Evolutionary conservation across 2,888 invertebrate genomes (phyloP).

Genomic region (Drosophila imparisetae): DNA sequence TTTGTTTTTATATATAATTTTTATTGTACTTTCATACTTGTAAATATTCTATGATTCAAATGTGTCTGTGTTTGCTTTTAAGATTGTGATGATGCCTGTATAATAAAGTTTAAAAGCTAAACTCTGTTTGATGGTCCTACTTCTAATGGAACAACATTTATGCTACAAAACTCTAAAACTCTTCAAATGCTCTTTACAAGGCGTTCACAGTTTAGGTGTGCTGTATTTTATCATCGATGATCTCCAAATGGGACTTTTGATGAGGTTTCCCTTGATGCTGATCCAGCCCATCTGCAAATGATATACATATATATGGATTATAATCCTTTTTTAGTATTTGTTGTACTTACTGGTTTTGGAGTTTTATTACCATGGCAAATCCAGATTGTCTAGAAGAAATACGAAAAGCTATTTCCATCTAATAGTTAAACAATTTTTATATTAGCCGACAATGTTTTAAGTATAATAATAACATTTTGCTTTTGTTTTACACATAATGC

Average conservation of each 20-base stretch:
- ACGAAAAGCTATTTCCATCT: slow-evolving; percentile 6
- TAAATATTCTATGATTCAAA: slow-evolving; percentile 42
- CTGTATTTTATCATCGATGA: slow-evolving; percentile 6
- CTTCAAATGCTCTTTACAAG: slow-evolving; percentile 58
- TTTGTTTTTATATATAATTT: slow-evolving; percentile 6
- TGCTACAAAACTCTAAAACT: slow-evolving; percentile 31
- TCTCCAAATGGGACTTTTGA: slow-evolving; percentile 7
- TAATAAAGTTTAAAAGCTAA: slow-evolving; percentile 44
- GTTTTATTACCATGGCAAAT: slow-evolving; percentile 4
- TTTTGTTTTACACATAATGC: slow-evolving; percentile 4
- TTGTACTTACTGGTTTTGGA: slow-evolving; percentile 23
- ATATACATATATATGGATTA: background rate
- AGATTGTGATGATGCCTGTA: slow-evolving; percentile 17
- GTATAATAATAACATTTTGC: slow-evolving; percentile 17
- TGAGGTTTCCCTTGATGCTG: background rate
- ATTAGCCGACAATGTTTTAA: slow-evolving; percentile 12
- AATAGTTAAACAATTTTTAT: slow-evolving; percentile 4
- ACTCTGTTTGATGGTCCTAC: slow-evolving; percentile 38
- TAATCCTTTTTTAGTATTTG: background rate
- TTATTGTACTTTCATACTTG: slow-evolving; percentile 51
- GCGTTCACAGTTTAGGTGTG: slow-evolving; percentile 19
- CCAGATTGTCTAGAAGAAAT: slow-evolving; percentile 20
- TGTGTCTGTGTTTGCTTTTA: slow-evolving; percentile 1
- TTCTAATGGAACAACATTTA: slow-evolving; percentile 50
- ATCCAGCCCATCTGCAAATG: slow-evolving; percentile 13